Evolutionary conservation across 2,797 vertebrate species (phyloP).

Genomic region (Micrastur ruficollis): DNA sequence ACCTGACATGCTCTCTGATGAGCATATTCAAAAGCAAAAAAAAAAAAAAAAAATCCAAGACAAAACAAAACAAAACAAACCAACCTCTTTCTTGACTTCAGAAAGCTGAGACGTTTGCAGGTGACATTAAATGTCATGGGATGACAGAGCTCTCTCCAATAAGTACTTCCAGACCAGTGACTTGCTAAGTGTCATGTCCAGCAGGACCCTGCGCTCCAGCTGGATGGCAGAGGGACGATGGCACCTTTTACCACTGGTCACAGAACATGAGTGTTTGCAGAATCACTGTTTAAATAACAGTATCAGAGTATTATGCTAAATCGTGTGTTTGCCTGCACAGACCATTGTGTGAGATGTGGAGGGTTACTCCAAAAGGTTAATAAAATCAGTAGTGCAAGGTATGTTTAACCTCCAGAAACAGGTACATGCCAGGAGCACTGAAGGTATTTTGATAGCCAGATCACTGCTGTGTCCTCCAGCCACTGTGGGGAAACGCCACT

Average conservation of each 20-base stretch:
- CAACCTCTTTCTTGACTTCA: background rate
- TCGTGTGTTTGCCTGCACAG: background rate
- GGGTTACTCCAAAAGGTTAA: background rate
- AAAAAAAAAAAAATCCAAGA: too few species aligned
- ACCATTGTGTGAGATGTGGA: background rate
- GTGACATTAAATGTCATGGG: background rate
- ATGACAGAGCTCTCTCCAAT: background rate
- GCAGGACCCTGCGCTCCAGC: background rate
- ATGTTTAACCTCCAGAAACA: background rate
- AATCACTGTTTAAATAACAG: background rate
- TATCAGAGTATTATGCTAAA: background rate
- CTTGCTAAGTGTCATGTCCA: background rate
- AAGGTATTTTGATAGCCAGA: background rate
- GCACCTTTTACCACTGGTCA: background rate
- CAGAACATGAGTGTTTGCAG: background rate
- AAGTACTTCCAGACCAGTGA: background rate
- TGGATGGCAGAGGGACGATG: background rate
- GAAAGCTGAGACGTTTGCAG: background rate
- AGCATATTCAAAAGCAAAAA: background rate
- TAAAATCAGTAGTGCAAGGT: background rate
- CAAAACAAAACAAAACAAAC: too few species aligned
- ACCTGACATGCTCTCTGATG: background rate
- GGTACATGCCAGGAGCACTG: background rate
- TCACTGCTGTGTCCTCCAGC: background rate
- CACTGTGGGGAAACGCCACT: background rate